These are phyloP conservation scores for Asbolus verrucosus DNA, from an alignment of 1,140 invertebrate genomes.

Conservation along the genomic window DNA sequence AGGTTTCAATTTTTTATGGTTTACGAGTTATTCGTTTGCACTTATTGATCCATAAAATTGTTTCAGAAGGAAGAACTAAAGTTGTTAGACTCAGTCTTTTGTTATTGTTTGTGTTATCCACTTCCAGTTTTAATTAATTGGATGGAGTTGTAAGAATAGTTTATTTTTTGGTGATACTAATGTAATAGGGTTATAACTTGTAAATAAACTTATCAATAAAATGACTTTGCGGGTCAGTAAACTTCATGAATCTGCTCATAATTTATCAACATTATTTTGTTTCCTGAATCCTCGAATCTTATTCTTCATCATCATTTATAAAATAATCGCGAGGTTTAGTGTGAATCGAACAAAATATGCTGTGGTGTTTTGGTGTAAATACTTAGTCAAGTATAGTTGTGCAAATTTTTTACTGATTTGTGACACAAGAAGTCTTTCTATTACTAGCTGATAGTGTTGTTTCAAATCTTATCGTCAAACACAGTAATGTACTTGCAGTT, in stretches of 20 bases:
- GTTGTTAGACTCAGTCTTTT: neutral
- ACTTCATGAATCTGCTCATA: conserved; percentile 34
- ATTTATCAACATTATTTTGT: conserved; percentile 20
- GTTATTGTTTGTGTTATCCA: neutral
- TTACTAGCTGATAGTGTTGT: too few species aligned
- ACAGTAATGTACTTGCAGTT: too few species aligned
- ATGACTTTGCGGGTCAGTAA: conserved; percentile 31
- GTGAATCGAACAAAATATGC: too few species aligned
- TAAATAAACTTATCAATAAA: conserved; percentile 35
- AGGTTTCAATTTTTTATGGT: conserved; percentile 18
- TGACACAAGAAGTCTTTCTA: too few species aligned
- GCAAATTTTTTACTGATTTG: too few species aligned
- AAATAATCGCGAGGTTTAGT: too few species aligned
- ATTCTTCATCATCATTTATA: too few species aligned
- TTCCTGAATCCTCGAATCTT: conserved; percentile 21
- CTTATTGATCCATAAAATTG: conserved; percentile 10
- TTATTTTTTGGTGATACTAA: conserved; percentile 9
- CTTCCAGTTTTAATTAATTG: neutral
- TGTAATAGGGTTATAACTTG: conserved; percentile 6
- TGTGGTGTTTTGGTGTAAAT: too few species aligned
- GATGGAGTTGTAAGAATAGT: neutral
- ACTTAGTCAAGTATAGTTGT: too few species aligned
- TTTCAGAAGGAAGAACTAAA: conserved; percentile 1
- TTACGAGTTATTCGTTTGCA: conserved; percentile 4
- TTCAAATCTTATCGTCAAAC: too few species aligned